phyloP scores from a whole-genome alignment of 2,113 vertebrate species.

The Polypterus senegalus region DNA sequence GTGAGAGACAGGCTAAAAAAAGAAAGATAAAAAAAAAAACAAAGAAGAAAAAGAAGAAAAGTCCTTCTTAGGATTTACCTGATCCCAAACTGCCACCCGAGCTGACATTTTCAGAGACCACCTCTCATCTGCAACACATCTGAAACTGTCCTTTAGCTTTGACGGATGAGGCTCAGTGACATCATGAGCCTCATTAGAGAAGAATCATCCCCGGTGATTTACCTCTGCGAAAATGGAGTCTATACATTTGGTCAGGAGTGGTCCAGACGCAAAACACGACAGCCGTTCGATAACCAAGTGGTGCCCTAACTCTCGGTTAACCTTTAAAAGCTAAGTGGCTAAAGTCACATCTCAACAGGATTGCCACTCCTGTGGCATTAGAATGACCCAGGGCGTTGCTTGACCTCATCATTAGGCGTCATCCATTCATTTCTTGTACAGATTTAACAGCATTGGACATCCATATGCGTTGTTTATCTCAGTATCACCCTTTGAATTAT shows the following conservation, averaged over 20 bases:
- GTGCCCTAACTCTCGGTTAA: conserved; percentile 3
- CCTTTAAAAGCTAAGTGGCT: conserved; percentile 10
- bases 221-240: conserved; percentile 3
- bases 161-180: conserved; percentile 1
- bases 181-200: conserved; percentile 5
- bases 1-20: neutral
- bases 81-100: neutral
- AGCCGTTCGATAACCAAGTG: conserved; percentile 1
- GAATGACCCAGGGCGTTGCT: neutral
- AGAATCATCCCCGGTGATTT: conserved; percentile 1
- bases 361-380: neutral
- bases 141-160: conserved; percentile 6
- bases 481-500: no score
- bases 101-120: conserved; percentile 6
- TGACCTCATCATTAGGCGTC: no score
- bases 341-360: neutral
- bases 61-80: neutral
- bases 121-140: neutral
- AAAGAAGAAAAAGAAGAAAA: no score
- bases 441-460: no score
- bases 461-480: no score
- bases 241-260: conserved; percentile 3
- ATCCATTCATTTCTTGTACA: no score
- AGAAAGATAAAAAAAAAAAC: neutral
- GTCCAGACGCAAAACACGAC: conserved; percentile 3